phyloP scores from a whole-genome alignment of 1,140 invertebrate genomes.

The Varroa destructor region DNA sequence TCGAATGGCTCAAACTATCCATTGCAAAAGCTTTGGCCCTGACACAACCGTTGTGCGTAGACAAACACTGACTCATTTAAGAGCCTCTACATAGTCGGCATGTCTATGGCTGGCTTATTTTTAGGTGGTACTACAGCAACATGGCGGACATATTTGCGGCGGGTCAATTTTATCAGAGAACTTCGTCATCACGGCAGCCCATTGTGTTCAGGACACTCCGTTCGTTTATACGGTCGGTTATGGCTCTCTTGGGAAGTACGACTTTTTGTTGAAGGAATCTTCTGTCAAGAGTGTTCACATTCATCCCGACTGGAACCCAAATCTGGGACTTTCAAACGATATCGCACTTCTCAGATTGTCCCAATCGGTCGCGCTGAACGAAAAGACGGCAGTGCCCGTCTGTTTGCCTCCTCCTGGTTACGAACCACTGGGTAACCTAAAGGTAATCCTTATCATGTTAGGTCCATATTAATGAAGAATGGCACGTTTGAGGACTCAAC shows the following conservation, averaged over 20 bases:
- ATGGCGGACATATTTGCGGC: constrained; percentile 47
- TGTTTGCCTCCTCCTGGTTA: constrained; percentile 11
- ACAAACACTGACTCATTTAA: too few species aligned
- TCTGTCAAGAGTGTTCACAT: constrained; percentile 7
- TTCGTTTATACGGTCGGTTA: background rate
- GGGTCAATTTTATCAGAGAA: constrained; percentile 48
- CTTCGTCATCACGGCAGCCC: constrained; percentile 51
- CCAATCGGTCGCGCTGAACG: background rate
- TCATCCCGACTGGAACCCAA: constrained; percentile 20
- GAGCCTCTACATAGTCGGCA: too few species aligned
- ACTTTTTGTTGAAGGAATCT: background rate
- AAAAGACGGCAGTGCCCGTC: background rate
- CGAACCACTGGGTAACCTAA: background rate
- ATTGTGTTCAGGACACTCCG: constrained; percentile 43
- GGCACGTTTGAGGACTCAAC: too few species aligned
- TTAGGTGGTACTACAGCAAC: background rate
- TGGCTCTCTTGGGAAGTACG: constrained; percentile 2
- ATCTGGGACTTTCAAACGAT: background rate
- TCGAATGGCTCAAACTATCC: too few species aligned
- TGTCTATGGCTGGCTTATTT: background rate
- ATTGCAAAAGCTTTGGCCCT: too few species aligned
- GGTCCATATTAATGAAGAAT: too few species aligned
- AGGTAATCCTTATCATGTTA: background rate
- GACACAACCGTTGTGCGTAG: too few species aligned
- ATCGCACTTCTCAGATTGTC: background rate